Percentiles rank a stretch among this genome's conserved stretches.
These are phyloP conservation scores for Acipenser ruthenus DNA, from an alignment of 2,797 vertebrate species.

Conservation along the genomic window DNA sequence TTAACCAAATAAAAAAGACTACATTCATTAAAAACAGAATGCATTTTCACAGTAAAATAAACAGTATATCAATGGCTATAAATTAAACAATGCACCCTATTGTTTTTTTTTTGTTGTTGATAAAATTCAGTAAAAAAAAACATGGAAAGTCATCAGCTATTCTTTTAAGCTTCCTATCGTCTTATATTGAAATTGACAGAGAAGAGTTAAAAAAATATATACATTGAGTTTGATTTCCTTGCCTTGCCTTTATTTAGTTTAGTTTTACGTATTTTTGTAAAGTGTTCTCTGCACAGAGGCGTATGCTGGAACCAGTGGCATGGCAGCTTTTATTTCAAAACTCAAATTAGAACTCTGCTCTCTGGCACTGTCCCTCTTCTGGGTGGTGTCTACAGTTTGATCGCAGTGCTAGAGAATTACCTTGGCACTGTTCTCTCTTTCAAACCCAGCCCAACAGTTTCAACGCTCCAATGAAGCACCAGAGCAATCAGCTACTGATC, in stretches of 20 bases:
- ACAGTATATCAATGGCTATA: too few relatives aligned
- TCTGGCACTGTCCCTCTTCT: neutral
- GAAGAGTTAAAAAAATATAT: neutral
- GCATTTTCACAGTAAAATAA: too few relatives aligned
- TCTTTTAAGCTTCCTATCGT: neutral
- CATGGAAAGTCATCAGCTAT: neutral
- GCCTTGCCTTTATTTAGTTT: neutral
- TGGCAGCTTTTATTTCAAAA: too few relatives aligned
- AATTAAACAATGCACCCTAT: too few relatives aligned
- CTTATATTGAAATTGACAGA: conserved; percentile 8
- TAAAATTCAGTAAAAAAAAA: too few relatives aligned
- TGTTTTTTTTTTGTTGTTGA: too few relatives aligned
- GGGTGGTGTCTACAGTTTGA: neutral
- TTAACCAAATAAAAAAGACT: too few relatives aligned
- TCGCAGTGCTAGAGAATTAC: neutral
- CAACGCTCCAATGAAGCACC: neutral
- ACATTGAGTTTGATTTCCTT: conserved; percentile 9
- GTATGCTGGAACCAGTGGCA: too few relatives aligned
- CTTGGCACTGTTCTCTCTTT: neutral
- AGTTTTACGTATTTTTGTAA: neutral
- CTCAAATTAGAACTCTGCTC: neutral
- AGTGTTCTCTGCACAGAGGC: too few relatives aligned
- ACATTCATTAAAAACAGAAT: too few relatives aligned
- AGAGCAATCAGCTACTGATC: neutral
- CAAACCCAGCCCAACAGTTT: neutral